phyloP scores from a whole-genome alignment of 2,797 vertebrate species.

The Malurus leucopterus region DNA sequence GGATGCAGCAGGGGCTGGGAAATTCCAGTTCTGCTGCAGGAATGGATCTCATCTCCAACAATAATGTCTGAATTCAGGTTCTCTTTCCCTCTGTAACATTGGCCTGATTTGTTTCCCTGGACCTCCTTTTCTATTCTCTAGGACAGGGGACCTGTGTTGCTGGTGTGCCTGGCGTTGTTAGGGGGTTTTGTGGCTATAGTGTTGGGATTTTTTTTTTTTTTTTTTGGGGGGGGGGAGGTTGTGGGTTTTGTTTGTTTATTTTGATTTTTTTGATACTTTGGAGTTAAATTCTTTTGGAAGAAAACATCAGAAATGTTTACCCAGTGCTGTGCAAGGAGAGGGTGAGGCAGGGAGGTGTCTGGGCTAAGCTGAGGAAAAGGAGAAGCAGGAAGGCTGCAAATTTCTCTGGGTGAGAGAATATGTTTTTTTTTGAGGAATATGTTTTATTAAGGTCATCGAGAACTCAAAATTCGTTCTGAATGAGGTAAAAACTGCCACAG shows the following conservation, averaged over 20 bases:
- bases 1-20: neutral
- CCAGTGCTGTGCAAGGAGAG: neutral
- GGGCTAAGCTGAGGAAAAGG: neutral
- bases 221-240: rapidly evolving
- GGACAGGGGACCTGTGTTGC: no score
- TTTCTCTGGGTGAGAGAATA: neutral
- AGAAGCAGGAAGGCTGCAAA: neutral
- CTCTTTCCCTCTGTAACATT: neutral
- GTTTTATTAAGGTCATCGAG: neutral
- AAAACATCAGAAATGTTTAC: neutral
- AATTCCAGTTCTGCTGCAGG: neutral
- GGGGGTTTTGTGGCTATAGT: no score
- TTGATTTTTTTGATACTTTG: neutral
- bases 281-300: neutral
- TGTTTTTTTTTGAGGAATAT: neutral
- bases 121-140: neutral
- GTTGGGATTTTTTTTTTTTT: rapidly evolving
- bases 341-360: neutral
- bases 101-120: neutral
- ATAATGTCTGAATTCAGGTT: neutral
- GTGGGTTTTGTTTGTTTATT: rapidly evolving
- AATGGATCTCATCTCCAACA: neutral
- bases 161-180: neutral
- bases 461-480: neutral
- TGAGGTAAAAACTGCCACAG: neutral